phyloP scores from a whole-genome alignment of 2,797 vertebrate genomes.

The Geotrypetes seraphini region DNA sequence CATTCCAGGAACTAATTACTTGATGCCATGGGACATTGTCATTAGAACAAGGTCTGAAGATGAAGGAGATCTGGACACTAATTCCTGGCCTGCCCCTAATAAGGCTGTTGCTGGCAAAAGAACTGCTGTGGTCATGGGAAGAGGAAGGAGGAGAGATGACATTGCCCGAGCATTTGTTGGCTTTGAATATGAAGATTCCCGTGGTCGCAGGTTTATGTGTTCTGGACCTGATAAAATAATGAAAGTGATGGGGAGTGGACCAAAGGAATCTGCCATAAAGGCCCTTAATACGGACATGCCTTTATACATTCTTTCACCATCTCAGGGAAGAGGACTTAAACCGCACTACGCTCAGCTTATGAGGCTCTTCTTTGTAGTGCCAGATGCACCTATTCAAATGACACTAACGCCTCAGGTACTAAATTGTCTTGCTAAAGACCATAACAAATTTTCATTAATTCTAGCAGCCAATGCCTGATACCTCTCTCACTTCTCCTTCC shows the following conservation, averaged over 20 bases:
- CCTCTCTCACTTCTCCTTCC: no score
- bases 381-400: constrained; percentile 85
- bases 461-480: no score
- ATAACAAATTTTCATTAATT: no score
- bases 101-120: constrained; percentile 81
- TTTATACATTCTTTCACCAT: constrained; percentile 83
- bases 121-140: constrained; percentile 65
- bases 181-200: constrained; percentile 89
- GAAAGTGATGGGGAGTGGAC: constrained; percentile 88
- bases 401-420: constrained; percentile 85
- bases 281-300: constrained; percentile 94
- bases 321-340: constrained; percentile 87
- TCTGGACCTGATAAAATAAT: constrained; percentile 91
- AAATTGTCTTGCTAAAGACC: no score
- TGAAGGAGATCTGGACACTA: constrained; percentile 73
- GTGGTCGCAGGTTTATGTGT: constrained; percentile 89
- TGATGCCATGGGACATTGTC: constrained; percentile 93
- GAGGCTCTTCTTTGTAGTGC: constrained; percentile 86
- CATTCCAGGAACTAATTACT: constrained; percentile 84
- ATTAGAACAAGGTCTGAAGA: constrained; percentile 85
- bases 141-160: constrained; percentile 80
- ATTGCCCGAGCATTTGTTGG: constrained; percentile 88
- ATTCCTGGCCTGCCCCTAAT: constrained; percentile 93
- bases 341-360: constrained; percentile 86
- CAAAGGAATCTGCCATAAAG: constrained; percentile 84